Evolutionary conservation across 1,140 invertebrate genomes (phyloP).

Genomic region (Drosophila setifemur): DNA sequence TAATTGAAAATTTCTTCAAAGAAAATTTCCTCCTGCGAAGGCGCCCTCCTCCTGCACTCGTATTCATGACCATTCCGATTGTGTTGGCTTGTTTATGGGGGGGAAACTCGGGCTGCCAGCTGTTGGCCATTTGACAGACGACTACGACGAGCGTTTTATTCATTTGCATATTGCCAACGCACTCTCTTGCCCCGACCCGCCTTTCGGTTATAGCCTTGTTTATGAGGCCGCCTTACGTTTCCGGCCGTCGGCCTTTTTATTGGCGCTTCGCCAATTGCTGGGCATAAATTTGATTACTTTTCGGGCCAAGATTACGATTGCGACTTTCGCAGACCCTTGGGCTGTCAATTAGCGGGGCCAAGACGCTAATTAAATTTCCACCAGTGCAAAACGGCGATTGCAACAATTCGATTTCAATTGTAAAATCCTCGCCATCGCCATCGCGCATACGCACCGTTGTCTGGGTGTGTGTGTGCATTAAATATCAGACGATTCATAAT

Average conservation of each 20-base stretch:
- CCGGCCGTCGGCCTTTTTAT: conserved; percentile 45
- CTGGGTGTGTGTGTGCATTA: background rate
- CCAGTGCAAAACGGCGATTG: background rate
- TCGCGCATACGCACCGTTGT: conserved; percentile 39
- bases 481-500: conserved; percentile 12
- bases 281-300: conserved; percentile 75
- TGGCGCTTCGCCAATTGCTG: conserved; percentile 67
- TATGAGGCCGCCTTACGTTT: conserved; percentile 63
- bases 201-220: conserved; percentile 67
- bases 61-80: conserved; percentile 58
- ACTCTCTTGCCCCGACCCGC: conserved; percentile 50
- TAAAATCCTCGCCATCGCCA: too few species aligned
- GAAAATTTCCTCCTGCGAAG: conserved; percentile 25
- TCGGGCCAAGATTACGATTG: conserved; percentile 35
- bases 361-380: conserved; percentile 54
- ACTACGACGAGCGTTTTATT: conserved; percentile 56
- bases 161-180: conserved; percentile 76
- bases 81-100: conserved; percentile 51
- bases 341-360: conserved; percentile 57
- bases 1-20: conserved; percentile 79
- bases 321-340: conserved; percentile 3
- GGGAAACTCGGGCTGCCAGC: conserved; percentile 40
- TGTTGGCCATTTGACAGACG: conserved; percentile 72
- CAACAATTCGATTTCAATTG: conserved; percentile 1
- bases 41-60: background rate